Evolutionary conservation across 2,888 invertebrate genomes (phyloP).

Genomic region (Holacanthella duospinosa): DNA sequence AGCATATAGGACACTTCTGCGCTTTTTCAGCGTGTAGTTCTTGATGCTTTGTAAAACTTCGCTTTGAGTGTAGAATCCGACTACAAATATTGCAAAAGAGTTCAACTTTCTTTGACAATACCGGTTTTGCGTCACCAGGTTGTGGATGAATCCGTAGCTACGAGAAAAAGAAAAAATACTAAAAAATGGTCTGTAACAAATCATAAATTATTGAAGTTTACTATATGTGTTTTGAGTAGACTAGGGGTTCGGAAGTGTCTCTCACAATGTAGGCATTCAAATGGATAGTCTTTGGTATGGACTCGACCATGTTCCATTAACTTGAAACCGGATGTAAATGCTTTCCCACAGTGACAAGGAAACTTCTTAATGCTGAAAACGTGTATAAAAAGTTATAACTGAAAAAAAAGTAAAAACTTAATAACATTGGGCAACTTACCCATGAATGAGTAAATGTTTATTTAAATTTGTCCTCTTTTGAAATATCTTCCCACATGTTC

Average conservation of each 20-base stretch:
- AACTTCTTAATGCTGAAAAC: constrained; percentile 24
- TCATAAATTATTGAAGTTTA: constrained; percentile 14
- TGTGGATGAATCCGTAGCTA: constrained; percentile 15
- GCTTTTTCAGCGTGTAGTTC: constrained; percentile 66
- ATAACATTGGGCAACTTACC: constrained; percentile 19
- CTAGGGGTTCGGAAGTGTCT: constrained; percentile 31
- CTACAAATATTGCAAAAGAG: constrained; percentile 32
- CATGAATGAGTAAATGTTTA: constrained; percentile 35
- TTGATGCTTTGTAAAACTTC: constrained; percentile 73
- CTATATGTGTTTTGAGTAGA: constrained; percentile 29
- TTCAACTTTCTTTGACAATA: constrained; percentile 16
- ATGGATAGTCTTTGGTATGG: constrained; percentile 33
- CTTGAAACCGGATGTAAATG: constrained; percentile 34
- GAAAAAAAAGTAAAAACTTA: neutral
- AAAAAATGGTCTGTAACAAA: constrained; percentile 6
- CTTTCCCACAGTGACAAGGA: constrained; percentile 28
- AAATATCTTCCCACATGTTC: constrained; percentile 35
- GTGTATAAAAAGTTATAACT: constrained; percentile 1
- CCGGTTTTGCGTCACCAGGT: neutral
- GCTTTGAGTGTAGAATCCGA: constrained; percentile 58
- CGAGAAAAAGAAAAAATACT: neutral
- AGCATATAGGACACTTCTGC: constrained; percentile 72
- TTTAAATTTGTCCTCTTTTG: constrained; percentile 24
- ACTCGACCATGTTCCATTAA: constrained; percentile 32
- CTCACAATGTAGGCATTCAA: constrained; percentile 26